Evolutionary conservation across 2,113 vertebrate species (phyloP).

Genomic region (Brienomyrus brachyistius): DNA sequence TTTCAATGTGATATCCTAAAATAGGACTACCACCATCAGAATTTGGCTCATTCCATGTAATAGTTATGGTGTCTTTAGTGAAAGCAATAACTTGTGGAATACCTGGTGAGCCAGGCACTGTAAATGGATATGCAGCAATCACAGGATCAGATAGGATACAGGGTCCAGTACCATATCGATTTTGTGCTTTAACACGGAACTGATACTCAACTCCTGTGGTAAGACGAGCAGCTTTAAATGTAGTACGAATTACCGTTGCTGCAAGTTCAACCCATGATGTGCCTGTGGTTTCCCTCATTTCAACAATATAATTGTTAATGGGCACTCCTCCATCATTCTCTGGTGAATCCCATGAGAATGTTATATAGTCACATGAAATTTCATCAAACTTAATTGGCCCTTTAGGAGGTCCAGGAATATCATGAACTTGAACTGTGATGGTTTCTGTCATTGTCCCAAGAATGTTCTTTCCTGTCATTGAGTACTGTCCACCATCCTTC

Average conservation of each 20-base stretch:
- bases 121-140: conserved; percentile 89
- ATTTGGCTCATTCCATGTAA: conserved; percentile 91
- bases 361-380: conserved; percentile 84
- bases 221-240: conserved; percentile 84
- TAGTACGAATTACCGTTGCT: conserved; percentile 91
- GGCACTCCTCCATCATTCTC: conserved; percentile 91
- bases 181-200: conserved; percentile 95
- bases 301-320: conserved; percentile 92
- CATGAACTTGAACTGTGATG: conserved; percentile 85
- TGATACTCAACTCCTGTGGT: conserved; percentile 89
- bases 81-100: conserved; percentile 79
- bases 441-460: conserved; percentile 81
- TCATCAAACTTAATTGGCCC: conserved; percentile 94
- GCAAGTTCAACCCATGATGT: conserved; percentile 88
- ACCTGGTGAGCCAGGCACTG: conserved; percentile 87
- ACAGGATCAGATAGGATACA: conserved; percentile 72
- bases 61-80: conserved; percentile 84
- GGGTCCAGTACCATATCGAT: conserved; percentile 87
- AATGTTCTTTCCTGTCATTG: conserved; percentile 83
- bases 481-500: conserved; percentile 81
- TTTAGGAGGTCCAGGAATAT: conserved; percentile 88
- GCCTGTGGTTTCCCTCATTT: conserved; percentile 90
- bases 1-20: conserved; percentile 89
- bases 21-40: conserved; percentile 88
- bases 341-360: conserved; percentile 89